A percentile compares a stretch with the other conserved stretches of the same genome.
Conservation (phyloP, 2,888 invertebrate species). For the Hipparchia semele region DNA sequence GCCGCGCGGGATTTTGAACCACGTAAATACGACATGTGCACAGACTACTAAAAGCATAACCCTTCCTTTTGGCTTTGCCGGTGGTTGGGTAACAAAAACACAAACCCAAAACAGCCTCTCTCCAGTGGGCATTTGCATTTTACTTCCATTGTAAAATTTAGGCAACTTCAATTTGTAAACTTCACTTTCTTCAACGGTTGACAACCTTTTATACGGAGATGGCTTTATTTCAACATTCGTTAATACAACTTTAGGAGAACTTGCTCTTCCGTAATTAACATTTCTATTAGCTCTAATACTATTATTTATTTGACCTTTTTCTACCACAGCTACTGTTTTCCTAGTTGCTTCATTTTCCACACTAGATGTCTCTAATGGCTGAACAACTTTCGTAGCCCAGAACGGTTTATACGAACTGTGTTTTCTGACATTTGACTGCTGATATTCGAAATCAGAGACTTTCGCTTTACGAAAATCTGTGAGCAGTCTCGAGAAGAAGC, state of each 20-base stretch:
- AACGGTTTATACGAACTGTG: constrained; percentile 67
- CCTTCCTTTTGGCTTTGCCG: neutral
- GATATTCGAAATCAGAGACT: constrained; percentile 66
- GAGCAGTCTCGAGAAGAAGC: constrained; percentile 62
- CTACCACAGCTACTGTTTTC: constrained; percentile 42
- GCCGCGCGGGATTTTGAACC: no score
- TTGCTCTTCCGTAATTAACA: constrained; percentile 44
- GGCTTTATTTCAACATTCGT: constrained; percentile 33
- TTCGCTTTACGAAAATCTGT: constrained; percentile 64
- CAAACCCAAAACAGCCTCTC: constrained; percentile 74
- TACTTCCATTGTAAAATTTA: constrained; percentile 62
- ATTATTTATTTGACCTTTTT: constrained; percentile 49
- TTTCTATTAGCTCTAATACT: constrained; percentile 52
- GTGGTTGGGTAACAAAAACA: constrained; percentile 38
- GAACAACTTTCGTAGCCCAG: constrained; percentile 65
- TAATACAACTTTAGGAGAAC: constrained; percentile 53
- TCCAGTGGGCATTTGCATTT: constrained; percentile 71
- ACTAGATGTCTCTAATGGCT: constrained; percentile 43
- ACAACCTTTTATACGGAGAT: constrained; percentile 47
- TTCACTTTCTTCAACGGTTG: constrained; percentile 54
- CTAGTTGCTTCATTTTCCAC: constrained; percentile 39
- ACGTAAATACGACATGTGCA: no score
- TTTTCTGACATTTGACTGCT: constrained; percentile 58
- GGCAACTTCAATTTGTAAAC: constrained; percentile 59
- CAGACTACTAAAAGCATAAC: neutral